These are phyloP conservation scores for Leptestheria dahalacensis DNA, from an alignment of 1,140 invertebrate genomes.

Conservation along the genomic window DNA sequence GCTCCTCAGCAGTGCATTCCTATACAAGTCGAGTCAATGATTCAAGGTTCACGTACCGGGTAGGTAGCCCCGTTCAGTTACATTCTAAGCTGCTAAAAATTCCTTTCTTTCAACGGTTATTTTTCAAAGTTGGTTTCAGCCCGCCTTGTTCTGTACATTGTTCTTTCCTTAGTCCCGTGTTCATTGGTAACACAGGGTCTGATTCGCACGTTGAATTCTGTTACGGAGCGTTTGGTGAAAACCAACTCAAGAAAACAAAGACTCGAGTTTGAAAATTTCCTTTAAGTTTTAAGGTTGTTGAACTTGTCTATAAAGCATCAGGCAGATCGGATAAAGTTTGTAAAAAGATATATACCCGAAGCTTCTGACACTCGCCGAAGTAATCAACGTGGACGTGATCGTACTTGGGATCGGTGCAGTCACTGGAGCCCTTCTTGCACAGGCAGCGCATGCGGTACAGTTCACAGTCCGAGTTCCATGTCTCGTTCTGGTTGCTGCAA, in stretches of 20 bases:
- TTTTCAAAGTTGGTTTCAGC: no score
- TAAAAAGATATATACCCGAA: conserved; percentile 39
- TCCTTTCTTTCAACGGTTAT: no score
- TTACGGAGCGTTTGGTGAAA: no score
- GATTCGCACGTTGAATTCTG: no score
- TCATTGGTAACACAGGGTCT: no score
- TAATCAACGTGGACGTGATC: conserved; percentile 86
- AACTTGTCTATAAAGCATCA: no score
- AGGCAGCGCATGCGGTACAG: conserved; percentile 78
- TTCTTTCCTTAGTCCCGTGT: no score
- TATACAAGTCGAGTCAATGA: conserved; percentile 25
- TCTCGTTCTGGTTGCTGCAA: conserved; percentile 86
- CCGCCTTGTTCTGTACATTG: no score
- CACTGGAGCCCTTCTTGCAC: conserved; percentile 56
- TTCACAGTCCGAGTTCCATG: conserved; percentile 81
- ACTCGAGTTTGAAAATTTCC: not conserved
- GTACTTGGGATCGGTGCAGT: conserved; percentile 55
- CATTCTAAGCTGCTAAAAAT: no score
- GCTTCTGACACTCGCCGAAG: conserved; percentile 64
- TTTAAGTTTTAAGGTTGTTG: not conserved
- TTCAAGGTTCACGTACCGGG: no score
- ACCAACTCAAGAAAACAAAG: not conserved
- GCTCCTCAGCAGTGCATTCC: conserved; percentile 64
- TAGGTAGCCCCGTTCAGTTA: no score
- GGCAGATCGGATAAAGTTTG: not conserved